Evolutionary conservation across 2,888 invertebrate species (phyloP).

Genomic region (Orchestes rusci): DNA sequence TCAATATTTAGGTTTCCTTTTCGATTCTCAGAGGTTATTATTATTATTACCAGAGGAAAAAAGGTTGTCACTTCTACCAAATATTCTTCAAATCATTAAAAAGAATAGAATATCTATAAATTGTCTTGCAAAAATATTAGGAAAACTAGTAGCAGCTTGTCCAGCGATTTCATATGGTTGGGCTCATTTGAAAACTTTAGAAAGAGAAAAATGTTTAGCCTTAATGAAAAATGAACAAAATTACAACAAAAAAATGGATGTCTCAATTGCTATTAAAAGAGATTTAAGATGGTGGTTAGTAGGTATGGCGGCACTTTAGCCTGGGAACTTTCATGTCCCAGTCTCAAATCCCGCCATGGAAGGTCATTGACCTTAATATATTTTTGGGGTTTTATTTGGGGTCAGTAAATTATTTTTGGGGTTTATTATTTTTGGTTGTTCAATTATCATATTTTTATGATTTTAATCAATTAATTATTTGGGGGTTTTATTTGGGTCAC

Average conservation of each 20-base stretch:
- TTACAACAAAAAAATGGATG: constrained; percentile 5
- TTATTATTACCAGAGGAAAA: not conserved
- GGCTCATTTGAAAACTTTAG: constrained; percentile 13
- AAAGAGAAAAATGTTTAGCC: not conserved
- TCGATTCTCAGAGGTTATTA: constrained; percentile 7
- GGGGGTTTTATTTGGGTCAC: no score
- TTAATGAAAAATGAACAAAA: constrained; percentile 9
- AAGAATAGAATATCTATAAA: constrained; percentile 12
- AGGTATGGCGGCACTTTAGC: no score
- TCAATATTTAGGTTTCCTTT: constrained; percentile 10
- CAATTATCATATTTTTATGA: no score
- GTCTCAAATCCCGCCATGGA: no score
- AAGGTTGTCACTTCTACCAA: not conserved
- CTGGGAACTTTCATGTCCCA: no score
- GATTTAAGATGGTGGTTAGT: constrained; percentile 9
- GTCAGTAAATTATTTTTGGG: no score
- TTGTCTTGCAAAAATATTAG: constrained; percentile 2
- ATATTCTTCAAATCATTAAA: constrained; percentile 8
- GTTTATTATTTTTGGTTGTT: no score
- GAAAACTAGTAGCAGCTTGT: not conserved
- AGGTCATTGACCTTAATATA: no score
- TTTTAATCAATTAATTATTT: no score
- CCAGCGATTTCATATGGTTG: constrained; percentile 21
- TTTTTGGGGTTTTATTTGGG: no score
- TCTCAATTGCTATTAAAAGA: constrained; percentile 1